A percentile compares a stretch with the other conserved stretches of the same genome.
phyloP scores from a whole-genome alignment of 2,113 vertebrate species.

The Microcebus ravelobensis region DNA sequence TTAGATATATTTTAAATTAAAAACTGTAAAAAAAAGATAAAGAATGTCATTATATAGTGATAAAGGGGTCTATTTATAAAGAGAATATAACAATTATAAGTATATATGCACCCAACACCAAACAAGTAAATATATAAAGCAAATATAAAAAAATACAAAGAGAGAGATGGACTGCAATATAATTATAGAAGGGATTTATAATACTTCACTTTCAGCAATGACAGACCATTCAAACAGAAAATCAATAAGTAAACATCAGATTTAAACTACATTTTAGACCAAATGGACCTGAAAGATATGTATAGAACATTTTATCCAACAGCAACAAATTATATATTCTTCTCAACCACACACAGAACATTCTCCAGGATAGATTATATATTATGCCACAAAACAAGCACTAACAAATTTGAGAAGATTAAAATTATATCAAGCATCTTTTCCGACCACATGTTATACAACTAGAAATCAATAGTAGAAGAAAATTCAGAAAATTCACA shows the following conservation, averaged over 20 bases:
- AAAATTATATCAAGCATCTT: background rate
- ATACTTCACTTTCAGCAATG: background rate
- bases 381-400: background rate
- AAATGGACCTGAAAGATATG: background rate
- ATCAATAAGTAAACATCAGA: background rate
- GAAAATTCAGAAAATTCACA: background rate
- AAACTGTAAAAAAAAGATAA: background rate
- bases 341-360: background rate
- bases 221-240: background rate
- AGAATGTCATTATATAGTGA: background rate
- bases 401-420: background rate
- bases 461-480: background rate
- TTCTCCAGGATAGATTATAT: background rate
- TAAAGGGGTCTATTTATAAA: background rate
- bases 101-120: background rate
- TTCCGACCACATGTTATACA: background rate
- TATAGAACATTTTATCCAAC: background rate
- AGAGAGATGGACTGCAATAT: background rate
- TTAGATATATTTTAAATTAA: background rate
- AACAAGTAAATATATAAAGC: background rate
- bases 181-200: background rate
- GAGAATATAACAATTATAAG: background rate
- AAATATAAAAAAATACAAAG: background rate
- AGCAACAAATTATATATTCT: background rate
- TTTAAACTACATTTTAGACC: background rate